Percentiles rank a stretch among this genome's conserved stretches.
Evolutionary conservation across 2,113 vertebrate genomes (phyloP).

Genomic region (Psophia crepitans): DNA sequence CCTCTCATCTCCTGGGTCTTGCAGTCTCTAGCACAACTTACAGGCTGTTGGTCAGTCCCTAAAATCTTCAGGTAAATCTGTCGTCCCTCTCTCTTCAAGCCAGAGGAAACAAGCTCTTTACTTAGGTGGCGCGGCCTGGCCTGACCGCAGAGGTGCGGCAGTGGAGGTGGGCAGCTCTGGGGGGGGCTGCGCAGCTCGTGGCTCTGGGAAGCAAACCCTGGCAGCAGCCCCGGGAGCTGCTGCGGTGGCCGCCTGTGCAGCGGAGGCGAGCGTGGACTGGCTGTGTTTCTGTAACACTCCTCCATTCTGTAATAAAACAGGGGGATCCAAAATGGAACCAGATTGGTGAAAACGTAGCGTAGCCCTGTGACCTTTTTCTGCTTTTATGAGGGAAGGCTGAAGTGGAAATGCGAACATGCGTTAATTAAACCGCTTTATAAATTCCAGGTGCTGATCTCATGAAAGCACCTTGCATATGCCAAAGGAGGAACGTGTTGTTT

Average conservation of each 20-base stretch:
- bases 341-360: neutral
- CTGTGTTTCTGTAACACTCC: fast-evolving
- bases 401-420: neutral
- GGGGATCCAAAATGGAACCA: neutral
- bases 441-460: neutral
- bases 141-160: neutral
- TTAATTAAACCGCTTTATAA: neutral
- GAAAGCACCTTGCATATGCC: neutral
- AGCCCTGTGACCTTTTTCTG: fast-evolving
- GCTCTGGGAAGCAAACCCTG: neutral
- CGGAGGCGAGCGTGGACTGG: fast-evolving
- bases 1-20: neutral
- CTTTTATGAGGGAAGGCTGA: neutral
- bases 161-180: neutral
- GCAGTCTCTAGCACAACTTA: neutral
- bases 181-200: neutral
- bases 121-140: neutral
- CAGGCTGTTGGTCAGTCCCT: neutral
- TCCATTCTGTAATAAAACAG: neutral
- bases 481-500: neutral
- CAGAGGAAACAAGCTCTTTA: neutral
- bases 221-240: neutral
- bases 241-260: neutral
- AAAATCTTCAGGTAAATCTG: neutral
- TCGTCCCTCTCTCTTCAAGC: neutral